Evolutionary conservation across 1,140 invertebrate genomes (phyloP).

Genomic region (Papilio glaucus): DNA sequence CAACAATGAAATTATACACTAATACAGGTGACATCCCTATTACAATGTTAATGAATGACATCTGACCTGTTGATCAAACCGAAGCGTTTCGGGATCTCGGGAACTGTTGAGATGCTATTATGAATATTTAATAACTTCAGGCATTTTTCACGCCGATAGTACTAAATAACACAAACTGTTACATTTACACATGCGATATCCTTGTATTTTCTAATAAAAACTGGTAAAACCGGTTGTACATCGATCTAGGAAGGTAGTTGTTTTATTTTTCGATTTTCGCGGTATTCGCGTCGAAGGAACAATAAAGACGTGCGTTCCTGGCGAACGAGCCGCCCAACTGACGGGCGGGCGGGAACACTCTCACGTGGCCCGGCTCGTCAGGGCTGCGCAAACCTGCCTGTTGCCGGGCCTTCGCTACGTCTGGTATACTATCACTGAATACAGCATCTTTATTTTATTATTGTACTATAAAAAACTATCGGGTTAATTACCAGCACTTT

Average conservation of each 20-base stretch:
- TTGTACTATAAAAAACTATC: slow-evolving; percentile 47
- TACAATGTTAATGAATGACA: slow-evolving; percentile 49
- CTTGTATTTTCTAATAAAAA: slow-evolving; percentile 44
- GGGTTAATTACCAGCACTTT: not conserved
- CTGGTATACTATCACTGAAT: slow-evolving; percentile 48
- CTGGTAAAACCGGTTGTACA: slow-evolving; percentile 11
- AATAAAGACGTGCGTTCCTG: slow-evolving; percentile 45
- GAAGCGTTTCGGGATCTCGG: slow-evolving; percentile 48
- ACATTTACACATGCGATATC: slow-evolving; percentile 52
- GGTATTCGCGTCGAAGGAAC: slow-evolving; percentile 14
- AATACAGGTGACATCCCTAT: not conserved
- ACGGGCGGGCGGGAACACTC: slow-evolving; percentile 46
- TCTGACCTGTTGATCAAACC: slow-evolving; percentile 67
- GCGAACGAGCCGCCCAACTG: slow-evolving; percentile 50
- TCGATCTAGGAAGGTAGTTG: not conserved
- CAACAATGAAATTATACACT: not conserved
- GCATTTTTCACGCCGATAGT: slow-evolving; percentile 52
- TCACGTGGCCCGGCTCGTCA: slow-evolving; percentile 45
- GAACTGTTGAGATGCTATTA: slow-evolving; percentile 47
- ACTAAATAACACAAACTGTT: slow-evolving; percentile 45
- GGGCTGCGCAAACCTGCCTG: slow-evolving; percentile 56
- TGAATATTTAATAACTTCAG: slow-evolving; percentile 54
- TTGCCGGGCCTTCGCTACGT: slow-evolving; percentile 55
- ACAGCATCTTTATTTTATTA: slow-evolving; percentile 47
- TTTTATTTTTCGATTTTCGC: slow-evolving; percentile 19